Percentiles rank a stretch among this genome's conserved stretches.
Conservation (phyloP, 2,888 invertebrate species). For the Drymonia ruficornis region DNA sequence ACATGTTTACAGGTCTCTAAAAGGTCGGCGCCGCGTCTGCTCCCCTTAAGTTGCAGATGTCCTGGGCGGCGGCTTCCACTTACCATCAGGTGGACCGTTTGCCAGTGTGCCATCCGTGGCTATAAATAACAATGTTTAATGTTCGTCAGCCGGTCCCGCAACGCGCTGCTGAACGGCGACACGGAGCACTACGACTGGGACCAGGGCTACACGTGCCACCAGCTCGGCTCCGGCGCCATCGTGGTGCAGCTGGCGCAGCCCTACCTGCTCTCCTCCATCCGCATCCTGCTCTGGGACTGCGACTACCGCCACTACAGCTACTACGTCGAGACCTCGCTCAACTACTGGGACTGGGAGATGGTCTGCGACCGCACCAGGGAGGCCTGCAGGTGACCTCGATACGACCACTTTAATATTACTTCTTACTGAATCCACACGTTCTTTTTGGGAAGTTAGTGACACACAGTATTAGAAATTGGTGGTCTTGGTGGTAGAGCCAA, state of each 20-base stretch:
- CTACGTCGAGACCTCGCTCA: constrained; percentile 97
- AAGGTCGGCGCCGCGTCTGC: too few relatives aligned
- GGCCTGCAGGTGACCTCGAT: constrained; percentile 85
- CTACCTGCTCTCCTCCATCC: constrained; percentile 95
- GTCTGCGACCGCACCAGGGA: constrained; percentile 95
- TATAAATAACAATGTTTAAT: too few relatives aligned
- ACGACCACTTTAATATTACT: too few relatives aligned
- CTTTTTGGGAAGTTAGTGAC: too few relatives aligned
- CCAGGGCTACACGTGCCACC: constrained; percentile 98
- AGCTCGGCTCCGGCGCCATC: constrained; percentile 97
- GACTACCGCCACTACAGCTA: constrained; percentile 97
- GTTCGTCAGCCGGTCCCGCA: constrained; percentile 91
- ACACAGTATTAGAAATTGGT: too few relatives aligned
- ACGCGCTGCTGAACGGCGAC: constrained; percentile 98
- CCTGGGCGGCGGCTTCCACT: too few relatives aligned
- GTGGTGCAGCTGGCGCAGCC: constrained; percentile 98
- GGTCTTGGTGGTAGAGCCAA: too few relatives aligned
- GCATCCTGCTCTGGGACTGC: constrained; percentile 98
- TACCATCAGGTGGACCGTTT: too few relatives aligned
- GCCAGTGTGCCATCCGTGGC: too few relatives aligned
- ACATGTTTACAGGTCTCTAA: too few relatives aligned
- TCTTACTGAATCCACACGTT: too few relatives aligned
- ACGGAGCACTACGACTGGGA: constrained; percentile 99
- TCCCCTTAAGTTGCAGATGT: too few relatives aligned
- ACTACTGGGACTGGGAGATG: constrained; percentile 96